These are phyloP conservation scores for Polypedilum pembai DNA, from an alignment of 1,140 invertebrate species.

Conservation along the genomic window DNA sequence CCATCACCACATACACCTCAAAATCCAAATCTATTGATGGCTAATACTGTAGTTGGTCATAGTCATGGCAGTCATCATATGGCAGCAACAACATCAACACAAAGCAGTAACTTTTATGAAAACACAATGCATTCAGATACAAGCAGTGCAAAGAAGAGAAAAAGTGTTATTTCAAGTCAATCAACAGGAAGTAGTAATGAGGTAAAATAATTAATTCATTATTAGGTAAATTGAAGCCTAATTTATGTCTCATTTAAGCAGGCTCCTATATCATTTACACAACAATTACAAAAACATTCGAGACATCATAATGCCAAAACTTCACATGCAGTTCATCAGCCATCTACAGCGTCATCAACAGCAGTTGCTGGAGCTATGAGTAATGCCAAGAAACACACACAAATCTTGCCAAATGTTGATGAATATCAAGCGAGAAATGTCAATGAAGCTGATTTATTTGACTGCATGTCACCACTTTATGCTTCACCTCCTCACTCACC, in stretches of 20 bases:
- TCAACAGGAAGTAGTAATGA: constrained; percentile 44
- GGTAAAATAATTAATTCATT: constrained; percentile 31
- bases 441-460: constrained; percentile 43
- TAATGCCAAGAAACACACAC: constrained; percentile 44
- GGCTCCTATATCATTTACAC: constrained; percentile 59
- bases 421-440: constrained; percentile 37
- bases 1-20: constrained; percentile 37
- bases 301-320: constrained; percentile 32
- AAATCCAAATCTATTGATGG: constrained; percentile 34
- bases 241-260: constrained; percentile 35
- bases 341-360: neutral
- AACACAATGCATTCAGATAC: constrained; percentile 44
- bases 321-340: neutral
- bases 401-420: constrained; percentile 41
- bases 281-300: constrained; percentile 58
- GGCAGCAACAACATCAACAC: constrained; percentile 41
- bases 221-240: constrained; percentile 21
- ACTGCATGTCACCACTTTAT: constrained; percentile 60
- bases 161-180: constrained; percentile 45
- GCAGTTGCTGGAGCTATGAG: neutral
- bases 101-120: constrained; percentile 44
- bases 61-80: constrained; percentile 34
- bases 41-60: constrained; percentile 36
- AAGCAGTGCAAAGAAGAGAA: constrained; percentile 43
- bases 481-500: constrained; percentile 76